Evolutionary conservation across 2,797 vertebrate species (phyloP).

Genomic region (Sternarchorhynchus goeldii): DNA sequence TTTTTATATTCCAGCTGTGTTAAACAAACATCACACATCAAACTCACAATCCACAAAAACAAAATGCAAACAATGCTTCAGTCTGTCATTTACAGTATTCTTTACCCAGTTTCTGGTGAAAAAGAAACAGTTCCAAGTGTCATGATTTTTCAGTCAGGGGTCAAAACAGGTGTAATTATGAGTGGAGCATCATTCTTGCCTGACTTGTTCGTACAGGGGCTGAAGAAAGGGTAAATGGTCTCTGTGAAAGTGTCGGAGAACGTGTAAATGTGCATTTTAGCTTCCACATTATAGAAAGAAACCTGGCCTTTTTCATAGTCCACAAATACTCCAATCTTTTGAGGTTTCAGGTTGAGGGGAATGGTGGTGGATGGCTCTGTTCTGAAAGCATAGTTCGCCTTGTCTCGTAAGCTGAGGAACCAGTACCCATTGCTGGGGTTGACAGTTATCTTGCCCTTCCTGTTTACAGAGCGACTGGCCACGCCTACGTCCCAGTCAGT

Average conservation of each 20-base stretch:
- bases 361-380: conserved; percentile 64
- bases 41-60: too few relatives aligned
- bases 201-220: conserved; percentile 72
- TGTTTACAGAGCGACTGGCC: conserved; percentile 66
- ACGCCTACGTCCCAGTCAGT: conserved; percentile 80
- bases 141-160: conserved; percentile 39
- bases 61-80: background rate
- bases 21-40: too few relatives aligned
- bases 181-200: conserved; percentile 74
- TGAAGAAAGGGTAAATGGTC: conserved; percentile 73
- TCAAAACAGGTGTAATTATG: conserved; percentile 64
- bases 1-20: too few relatives aligned
- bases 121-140: background rate
- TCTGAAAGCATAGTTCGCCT: conserved; percentile 70
- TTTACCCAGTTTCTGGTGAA: background rate
- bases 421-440: conserved; percentile 75
- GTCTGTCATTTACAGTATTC: background rate
- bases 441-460: conserved; percentile 74
- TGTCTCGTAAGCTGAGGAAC: conserved; percentile 77
- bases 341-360: conserved; percentile 56
- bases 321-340: conserved; percentile 74
- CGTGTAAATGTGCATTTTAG: conserved; percentile 73
- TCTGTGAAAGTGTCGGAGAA: conserved; percentile 70
- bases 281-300: conserved; percentile 75
- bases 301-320: conserved; percentile 78